phyloP scores from a whole-genome alignment of 2,113 vertebrate species.

The Perca fluviatilis region DNA sequence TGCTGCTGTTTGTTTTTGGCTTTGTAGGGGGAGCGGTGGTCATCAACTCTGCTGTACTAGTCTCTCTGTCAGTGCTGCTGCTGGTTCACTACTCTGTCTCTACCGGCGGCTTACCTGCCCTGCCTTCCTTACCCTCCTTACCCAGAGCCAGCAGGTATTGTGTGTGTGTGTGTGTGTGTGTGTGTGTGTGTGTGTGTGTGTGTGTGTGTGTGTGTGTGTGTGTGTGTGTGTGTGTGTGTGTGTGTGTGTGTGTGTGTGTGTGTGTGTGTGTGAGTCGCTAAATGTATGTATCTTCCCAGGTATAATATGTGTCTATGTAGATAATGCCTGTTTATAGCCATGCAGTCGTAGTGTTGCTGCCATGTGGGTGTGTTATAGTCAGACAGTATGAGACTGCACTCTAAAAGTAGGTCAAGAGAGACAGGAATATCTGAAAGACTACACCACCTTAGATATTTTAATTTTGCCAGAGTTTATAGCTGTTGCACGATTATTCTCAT shows the following conservation, averaged over 20 bases:
- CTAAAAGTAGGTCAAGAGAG: conserved; percentile 63
- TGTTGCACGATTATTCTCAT: not conserved
- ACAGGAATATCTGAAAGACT: conserved; percentile 23
- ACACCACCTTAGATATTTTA: not conserved
- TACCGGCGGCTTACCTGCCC: conserved; percentile 89
- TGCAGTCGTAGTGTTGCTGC: conserved; percentile 32
- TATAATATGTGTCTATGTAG: not conserved
- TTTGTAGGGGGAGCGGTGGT: conserved; percentile 99
- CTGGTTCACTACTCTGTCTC: conserved; percentile 99
- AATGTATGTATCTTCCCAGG: not conserved
- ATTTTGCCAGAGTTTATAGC: not conserved
- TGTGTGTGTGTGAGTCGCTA: not conserved
- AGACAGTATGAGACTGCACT: conserved; percentile 39
- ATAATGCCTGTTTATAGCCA: conserved; percentile 19
- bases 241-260: conserved; percentile 4
- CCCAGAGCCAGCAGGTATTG: conserved; percentile 94
- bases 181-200: conserved; percentile 15
- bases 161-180: not conserved
- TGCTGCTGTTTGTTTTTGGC: conserved; percentile 99
- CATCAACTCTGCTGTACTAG: conserved; percentile 97
- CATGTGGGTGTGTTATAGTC: conserved; percentile 51
- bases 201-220: not conserved
- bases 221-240: conserved; percentile 1
- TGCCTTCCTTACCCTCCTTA: conserved; percentile 89
- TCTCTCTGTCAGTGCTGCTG: conserved; percentile 97